Conservation (phyloP, 2,888 invertebrate genomes). For the Drosophila picticornis region DNA sequence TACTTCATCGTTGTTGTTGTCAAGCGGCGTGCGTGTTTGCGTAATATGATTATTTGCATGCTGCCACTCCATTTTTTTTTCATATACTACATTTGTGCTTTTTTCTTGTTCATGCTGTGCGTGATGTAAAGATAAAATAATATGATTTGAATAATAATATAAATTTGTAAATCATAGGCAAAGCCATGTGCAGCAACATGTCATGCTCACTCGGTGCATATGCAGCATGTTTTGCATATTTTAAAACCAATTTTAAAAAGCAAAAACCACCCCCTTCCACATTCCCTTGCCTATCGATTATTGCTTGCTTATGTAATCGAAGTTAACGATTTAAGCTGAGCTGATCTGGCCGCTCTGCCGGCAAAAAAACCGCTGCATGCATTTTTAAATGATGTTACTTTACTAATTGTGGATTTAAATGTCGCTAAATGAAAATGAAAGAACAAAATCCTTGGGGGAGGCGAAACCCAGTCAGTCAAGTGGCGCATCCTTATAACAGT, state of each 20-base stretch:
- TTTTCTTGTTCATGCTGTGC: constrained; percentile 22
- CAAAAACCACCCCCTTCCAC: neutral
- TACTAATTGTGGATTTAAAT: constrained; percentile 33
- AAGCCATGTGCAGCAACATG: constrained; percentile 29
- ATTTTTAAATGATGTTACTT: neutral
- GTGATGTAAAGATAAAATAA: constrained; percentile 78
- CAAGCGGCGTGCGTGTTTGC: constrained; percentile 49
- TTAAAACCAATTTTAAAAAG: constrained; percentile 8
- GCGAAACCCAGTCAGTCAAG: constrained; percentile 37
- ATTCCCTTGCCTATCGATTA: neutral
- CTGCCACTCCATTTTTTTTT: constrained; percentile 35
- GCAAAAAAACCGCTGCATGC: neutral
- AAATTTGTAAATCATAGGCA: constrained; percentile 82
- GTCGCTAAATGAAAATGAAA: constrained; percentile 1
- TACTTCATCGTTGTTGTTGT: constrained; percentile 4
- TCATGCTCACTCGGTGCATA: neutral
- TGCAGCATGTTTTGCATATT: constrained; percentile 49
- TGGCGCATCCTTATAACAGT: constrained; percentile 50
- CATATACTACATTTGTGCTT: neutral
- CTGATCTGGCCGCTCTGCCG: neutral
- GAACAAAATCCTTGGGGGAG: constrained; percentile 19
- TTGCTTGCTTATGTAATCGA: neutral
- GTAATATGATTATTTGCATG: constrained; percentile 73
- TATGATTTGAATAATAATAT: constrained; percentile 85
- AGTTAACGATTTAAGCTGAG: neutral